Evolutionary conservation across 2,888 invertebrate species (phyloP).

Genomic region (Megalurothrips usitatus): DNA sequence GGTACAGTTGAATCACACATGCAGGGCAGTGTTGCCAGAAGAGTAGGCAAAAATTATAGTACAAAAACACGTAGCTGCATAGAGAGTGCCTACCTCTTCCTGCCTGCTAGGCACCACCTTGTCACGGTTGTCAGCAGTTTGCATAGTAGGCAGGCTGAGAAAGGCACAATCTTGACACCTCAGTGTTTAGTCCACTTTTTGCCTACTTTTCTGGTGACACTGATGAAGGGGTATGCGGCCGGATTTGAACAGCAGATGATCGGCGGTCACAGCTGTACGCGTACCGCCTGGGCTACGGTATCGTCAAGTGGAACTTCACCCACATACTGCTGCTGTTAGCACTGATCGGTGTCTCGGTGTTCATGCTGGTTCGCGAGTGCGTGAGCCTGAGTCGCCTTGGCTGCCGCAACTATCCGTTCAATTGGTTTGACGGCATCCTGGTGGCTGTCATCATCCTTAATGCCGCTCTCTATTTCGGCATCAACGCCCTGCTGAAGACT

Average conservation of each 20-base stretch:
- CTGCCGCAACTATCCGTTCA: not conserved
- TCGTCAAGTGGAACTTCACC: not conserved
- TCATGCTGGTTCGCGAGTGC: not conserved
- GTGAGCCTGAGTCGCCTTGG: not conserved
- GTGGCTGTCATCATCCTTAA: not conserved
- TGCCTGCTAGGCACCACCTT: too few species aligned
- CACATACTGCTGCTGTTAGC: not conserved
- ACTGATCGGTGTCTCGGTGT: not conserved
- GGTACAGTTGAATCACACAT: not conserved
- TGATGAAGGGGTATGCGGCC: too few species aligned
- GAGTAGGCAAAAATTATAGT: too few species aligned
- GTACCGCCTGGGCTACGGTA: not conserved
- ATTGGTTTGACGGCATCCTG: conserved; percentile 5
- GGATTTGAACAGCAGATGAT: not conserved
- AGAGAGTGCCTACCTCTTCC: too few species aligned
- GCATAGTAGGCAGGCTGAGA: too few species aligned
- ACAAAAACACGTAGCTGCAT: too few species aligned
- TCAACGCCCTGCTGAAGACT: not conserved
- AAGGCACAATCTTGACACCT: too few species aligned
- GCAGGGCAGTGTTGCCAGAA: not conserved
- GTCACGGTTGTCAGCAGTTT: too few species aligned
- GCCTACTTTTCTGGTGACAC: too few species aligned
- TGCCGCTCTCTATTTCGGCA: not conserved
- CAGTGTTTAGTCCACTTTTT: too few species aligned
- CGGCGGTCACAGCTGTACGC: not conserved